Evolutionary conservation across 2,888 invertebrate species (phyloP), one percentile per base, ranked within the genome.

Genomic region (Mesorhabditis belari): DNA sequence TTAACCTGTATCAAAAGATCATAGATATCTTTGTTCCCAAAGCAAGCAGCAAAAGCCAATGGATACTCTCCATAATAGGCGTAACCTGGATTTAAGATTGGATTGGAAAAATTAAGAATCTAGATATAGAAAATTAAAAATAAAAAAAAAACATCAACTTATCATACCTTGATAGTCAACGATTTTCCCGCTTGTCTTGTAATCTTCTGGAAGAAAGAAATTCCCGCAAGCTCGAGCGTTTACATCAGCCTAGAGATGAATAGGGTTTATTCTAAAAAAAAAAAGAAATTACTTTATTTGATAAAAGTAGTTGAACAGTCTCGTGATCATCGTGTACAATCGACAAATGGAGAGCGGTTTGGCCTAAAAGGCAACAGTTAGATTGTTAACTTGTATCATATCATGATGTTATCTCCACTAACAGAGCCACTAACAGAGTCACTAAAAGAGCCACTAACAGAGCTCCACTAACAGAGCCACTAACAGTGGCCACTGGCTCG

Each of bases 51-150:
- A 91, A 96, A 98, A 0, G 95, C 90, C 58, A 98, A 83, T 0
- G 96, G 95, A 81, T 91, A 95, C 82, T 98, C 96, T 0, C 98
- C 98, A 66, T 95, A 87, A 82, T 98, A 98, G 0, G 95, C 94
- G 73, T 94, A 85, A 1, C 95, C 96, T 84, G 70, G 19, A 69
- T 57, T 29, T 9, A 3, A 3, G 19, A 23, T 21, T 57, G 9
- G n/a, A 19, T 6, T 5, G 26, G 24, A 1, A 21, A 28, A 35
- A 24, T 0, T 3, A 21, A 35, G 1, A 35, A n/a, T n/a, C 44
- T 17, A 35, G 12, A 35, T 35, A 1, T 35, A 9, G 1, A n/a
- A n/a, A n/a, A n/a, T n/a, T 35, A n/a, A n/a, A n/a, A n/a, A n/a
- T n/a, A n/a, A n/a, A n/a, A n/a, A n/a, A n/a, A n/a, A n/a, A n/a